Conservation (phyloP, 2,797 vertebrate species). For the Intellagama lesueurii region DNA sequence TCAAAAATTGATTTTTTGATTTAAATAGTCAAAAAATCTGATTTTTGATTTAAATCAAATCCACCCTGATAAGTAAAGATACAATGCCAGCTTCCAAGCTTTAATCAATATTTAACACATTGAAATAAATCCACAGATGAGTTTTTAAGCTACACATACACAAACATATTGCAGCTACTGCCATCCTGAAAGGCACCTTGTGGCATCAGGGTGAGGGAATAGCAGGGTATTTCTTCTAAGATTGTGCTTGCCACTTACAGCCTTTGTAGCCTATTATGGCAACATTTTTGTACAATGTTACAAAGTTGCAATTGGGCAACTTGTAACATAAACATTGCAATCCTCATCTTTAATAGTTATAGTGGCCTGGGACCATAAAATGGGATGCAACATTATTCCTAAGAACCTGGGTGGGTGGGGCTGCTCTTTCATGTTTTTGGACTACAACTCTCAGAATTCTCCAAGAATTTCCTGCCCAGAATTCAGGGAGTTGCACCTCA, state of each 20-base stretch:
- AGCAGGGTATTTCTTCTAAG: background rate
- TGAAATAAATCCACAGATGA: background rate
- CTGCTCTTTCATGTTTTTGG: no score
- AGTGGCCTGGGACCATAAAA: background rate
- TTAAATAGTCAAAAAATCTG: no score
- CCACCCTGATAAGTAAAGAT: no score
- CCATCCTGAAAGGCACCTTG: background rate
- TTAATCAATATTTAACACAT: background rate
- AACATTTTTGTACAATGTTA: background rate
- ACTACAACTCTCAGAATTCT: no score
- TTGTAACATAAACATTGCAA: background rate
- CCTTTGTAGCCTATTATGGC: background rate
- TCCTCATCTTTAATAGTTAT: background rate
- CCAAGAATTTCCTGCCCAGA: no score
- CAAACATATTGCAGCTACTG: background rate
- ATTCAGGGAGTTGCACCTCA: no score
- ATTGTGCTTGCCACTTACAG: background rate
- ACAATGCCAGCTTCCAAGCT: background rate
- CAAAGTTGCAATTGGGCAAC: background rate
- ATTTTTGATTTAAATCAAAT: no score
- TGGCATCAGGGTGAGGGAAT: background rate
- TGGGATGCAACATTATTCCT: constrained; percentile 3
- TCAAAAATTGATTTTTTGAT: no score
- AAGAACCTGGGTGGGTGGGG: background rate
- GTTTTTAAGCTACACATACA: background rate